Percentiles rank a stretch among this genome's conserved stretches.
These are phyloP conservation scores for Eilema sororculum DNA, from an alignment of 2,888 invertebrate species.

Conservation along the genomic window DNA sequence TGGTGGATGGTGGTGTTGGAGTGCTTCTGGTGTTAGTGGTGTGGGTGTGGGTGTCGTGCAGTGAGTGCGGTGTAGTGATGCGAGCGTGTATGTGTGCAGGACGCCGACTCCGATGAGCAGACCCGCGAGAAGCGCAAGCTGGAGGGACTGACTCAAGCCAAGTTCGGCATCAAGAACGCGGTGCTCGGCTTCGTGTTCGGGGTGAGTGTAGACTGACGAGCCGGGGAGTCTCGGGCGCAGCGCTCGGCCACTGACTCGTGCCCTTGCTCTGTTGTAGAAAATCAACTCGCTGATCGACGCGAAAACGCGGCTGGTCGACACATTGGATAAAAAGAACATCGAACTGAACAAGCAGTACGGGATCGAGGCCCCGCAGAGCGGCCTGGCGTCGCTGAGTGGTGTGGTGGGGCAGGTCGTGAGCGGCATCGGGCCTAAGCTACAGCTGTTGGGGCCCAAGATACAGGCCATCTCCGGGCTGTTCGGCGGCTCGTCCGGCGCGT, in stretches of 20 bases:
- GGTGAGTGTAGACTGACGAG: conserved; percentile 84
- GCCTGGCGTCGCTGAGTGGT: conserved; percentile 88
- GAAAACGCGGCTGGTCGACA: conserved; percentile 90
- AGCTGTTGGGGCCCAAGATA: conserved; percentile 89
- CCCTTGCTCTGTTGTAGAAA: conserved; percentile 88
- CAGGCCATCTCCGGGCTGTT: conserved; percentile 85
- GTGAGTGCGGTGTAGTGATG: conserved; percentile 51
- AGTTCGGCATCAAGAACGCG: conserved; percentile 92
- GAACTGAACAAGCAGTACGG: conserved; percentile 92
- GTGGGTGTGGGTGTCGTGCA: conserved; percentile 39
- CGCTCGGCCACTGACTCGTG: conserved; percentile 25
- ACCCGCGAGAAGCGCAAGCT: conserved; percentile 91
- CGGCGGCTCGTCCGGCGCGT: conserved; percentile 86
- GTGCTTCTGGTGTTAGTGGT: conserved; percentile 36
- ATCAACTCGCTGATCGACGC: conserved; percentile 93
- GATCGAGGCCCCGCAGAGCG: conserved; percentile 89
- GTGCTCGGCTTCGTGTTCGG: conserved; percentile 94
- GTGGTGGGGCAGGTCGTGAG: conserved; percentile 88
- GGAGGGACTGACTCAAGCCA: conserved; percentile 88
- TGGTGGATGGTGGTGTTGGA: conserved; percentile 40
- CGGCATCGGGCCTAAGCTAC: conserved; percentile 89
- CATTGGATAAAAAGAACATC: conserved; percentile 91
- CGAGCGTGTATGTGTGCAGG: conserved; percentile 76
- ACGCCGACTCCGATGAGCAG: conserved; percentile 78
- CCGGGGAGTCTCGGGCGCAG: background rate